Conservation (phyloP, 2,888 invertebrate genomes). For the Lithosia quadra region DNA sequence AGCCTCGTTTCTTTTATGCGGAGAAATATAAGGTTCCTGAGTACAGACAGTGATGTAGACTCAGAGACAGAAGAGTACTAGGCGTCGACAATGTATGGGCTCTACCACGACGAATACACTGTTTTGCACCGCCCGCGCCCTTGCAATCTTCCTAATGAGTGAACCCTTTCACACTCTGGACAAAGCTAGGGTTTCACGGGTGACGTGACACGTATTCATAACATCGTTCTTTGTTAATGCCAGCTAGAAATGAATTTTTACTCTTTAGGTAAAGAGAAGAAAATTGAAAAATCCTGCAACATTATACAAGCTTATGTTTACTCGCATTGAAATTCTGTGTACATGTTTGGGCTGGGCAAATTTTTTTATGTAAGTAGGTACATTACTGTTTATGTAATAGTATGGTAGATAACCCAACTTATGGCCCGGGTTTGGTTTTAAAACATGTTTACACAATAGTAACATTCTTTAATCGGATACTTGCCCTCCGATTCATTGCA, state of each 20-base stretch:
- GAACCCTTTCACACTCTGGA: conserved; percentile 84
- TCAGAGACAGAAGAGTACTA: conserved; percentile 69
- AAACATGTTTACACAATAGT: no score
- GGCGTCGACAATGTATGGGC: conserved; percentile 73
- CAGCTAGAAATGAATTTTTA: conserved; percentile 66
- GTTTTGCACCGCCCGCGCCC: conserved; percentile 76
- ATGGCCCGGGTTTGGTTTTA: no score
- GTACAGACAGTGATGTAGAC: conserved; percentile 63
- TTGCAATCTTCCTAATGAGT: conserved; percentile 87
- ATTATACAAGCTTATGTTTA: not conserved
- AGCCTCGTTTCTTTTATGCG: conserved; percentile 71
- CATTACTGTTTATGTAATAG: no score
- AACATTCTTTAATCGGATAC: no score
- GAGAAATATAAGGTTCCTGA: conserved; percentile 76
- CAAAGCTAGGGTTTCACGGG: conserved; percentile 84
- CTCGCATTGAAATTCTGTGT: not conserved
- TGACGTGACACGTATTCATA: conserved; percentile 81
- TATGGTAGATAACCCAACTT: no score
- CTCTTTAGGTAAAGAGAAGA: conserved; percentile 45
- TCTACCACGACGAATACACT: conserved; percentile 70
- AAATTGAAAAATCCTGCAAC: conserved; percentile 31
- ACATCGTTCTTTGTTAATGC: conserved; percentile 74
- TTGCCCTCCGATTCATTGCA: no score
- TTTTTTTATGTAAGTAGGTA: not conserved
- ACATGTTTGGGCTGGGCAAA: not conserved